phyloP scores from a whole-genome alignment of 2,113 vertebrate species.

The Eonycteris spelaea region DNA sequence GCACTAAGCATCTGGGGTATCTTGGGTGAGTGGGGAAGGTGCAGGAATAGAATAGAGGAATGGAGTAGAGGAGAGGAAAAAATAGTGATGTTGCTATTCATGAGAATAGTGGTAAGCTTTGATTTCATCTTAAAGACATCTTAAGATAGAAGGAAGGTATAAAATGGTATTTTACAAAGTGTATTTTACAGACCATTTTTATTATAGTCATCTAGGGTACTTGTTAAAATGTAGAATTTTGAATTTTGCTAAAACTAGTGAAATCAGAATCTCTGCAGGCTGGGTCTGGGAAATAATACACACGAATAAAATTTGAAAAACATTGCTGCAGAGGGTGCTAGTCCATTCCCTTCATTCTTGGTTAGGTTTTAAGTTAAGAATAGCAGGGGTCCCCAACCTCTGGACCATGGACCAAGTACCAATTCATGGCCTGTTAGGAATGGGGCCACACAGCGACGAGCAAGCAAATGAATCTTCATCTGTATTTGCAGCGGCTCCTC shows the following conservation, averaged over 20 bases:
- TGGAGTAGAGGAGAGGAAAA: neutral
- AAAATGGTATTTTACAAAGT: conserved; percentile 15
- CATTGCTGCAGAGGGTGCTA: neutral
- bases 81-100: neutral
- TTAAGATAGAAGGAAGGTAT: neutral
- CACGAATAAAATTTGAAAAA: neutral
- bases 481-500: too few species aligned
- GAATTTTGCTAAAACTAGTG: neutral
- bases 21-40: neutral
- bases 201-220: neutral
- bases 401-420: too few species aligned
- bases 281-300: neutral
- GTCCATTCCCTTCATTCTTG: neutral
- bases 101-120: neutral
- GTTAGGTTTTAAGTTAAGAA: conserved; percentile 1
- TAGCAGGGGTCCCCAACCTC: too few species aligned
- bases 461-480: too few species aligned
- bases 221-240: neutral
- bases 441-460: too few species aligned
- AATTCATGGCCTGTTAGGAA: too few species aligned
- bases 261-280: neutral
- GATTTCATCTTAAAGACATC: conserved; percentile 4
- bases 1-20: neutral
- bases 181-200: neutral
- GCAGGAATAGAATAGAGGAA: neutral